Base-by-base conservation (phyloP, 1,140 invertebrate species). In the Aethina tumida region DNA sequence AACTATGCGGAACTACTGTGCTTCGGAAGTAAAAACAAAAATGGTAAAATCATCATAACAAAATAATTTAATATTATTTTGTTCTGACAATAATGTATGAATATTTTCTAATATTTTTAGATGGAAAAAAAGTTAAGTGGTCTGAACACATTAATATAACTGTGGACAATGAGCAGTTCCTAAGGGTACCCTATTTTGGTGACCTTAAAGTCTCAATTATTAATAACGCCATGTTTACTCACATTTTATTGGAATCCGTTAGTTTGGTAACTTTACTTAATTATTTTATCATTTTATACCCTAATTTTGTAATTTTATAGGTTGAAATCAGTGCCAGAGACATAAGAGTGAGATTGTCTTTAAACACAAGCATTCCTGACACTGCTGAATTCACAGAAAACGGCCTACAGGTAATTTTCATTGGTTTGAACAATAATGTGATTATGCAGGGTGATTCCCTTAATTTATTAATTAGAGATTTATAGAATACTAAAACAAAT, bases 291-390 rank as follows among this genome's bases (percentile, higher is more conserved):
- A 17, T 32, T 9, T 33, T 8, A 15, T 19, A 13, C 8, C 19
- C 8, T 30, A 34, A 29, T 2, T 29, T 9, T 39, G 7, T 35
- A 44, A 29, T 39, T 26, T 34, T 47, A n/a, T 58, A 74, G 50
- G 66, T 73, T 2, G 80, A 84, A 61, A 69, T 84, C 6, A 79
- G 75, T 6, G 79, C 79, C 4, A 71, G 71, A 40, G 81, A 83
- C 47, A 77, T 85, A 19, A 65, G 80, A 47, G 73, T 68, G 38
- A 56, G 77, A 32, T 62, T 79, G 5, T 55, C 58, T 2, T n/a
- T n/a, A n/a, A n/a, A n/a, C n/a, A n/a, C n/a, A n/a, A n/a, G n/a
- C n/a, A n/a, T n/a, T n/a, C n/a, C n/a, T n/a, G n/a, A n/a, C n/a
- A n/a, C n/a, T n/a, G n/a, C n/a, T n/a, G n/a, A n/a, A n/a, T n/a